These are phyloP conservation scores for Corvus hawaiiensis DNA, from an alignment of 2,113 vertebrate species.

Conservation along the genomic window DNA sequence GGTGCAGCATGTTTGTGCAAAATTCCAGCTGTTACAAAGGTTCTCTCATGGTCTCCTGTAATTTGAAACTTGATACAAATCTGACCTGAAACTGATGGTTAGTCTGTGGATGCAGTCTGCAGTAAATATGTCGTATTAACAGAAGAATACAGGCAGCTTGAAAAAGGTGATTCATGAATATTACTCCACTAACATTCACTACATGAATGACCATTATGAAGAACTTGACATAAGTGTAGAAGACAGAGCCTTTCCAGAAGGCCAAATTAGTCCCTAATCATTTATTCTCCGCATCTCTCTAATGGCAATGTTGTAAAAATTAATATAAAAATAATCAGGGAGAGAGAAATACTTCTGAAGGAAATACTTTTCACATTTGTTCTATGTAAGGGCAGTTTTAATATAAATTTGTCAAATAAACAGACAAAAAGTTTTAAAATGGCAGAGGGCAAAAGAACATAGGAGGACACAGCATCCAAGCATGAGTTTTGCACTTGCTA, in stretches of 20 bases:
- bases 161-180: neutral
- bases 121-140: neutral
- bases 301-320: neutral
- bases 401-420: neutral
- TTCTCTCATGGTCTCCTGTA: slow-evolving; percentile 18
- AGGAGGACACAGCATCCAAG: neutral
- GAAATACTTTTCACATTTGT: neutral
- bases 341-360: neutral
- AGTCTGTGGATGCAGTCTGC: neutral
- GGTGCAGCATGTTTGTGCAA: slow-evolving; percentile 31
- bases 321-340: neutral
- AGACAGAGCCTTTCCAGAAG: neutral
- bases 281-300: neutral
- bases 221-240: neutral
- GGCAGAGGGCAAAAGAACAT: rapidly evolving
- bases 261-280: neutral
- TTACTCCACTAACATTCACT: neutral
- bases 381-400: neutral
- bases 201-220: neutral
- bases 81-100: slow-evolving; percentile 15
- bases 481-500: neutral
- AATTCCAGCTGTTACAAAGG: slow-evolving; percentile 68
- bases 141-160: neutral
- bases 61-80: slow-evolving; percentile 56
- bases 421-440: neutral